phyloP scores from a whole-genome alignment of 2,888 invertebrate species.

The Sphaerophoria rueppellii region DNA sequence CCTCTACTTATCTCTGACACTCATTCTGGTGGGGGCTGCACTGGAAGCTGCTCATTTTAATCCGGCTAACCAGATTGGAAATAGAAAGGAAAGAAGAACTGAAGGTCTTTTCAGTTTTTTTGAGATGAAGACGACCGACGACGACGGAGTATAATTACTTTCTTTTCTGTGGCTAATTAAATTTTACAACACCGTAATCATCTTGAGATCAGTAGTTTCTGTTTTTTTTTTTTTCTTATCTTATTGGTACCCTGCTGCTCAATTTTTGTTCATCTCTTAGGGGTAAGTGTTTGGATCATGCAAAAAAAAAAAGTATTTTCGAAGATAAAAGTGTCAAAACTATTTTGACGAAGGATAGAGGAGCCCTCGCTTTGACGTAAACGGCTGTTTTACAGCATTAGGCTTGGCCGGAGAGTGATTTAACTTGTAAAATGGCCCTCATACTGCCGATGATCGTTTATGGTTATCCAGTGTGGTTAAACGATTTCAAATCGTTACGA shows the following conservation, averaged over 20 bases:
- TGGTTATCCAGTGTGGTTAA: too few species aligned
- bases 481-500: too few species aligned
- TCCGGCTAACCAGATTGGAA: constrained; percentile 13
- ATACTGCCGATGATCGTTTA: too few species aligned
- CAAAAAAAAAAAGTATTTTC: too few species aligned
- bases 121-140: not conserved
- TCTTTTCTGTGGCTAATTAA: constrained; percentile 69
- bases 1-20: constrained; percentile 21
- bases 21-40: not conserved
- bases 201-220: constrained; percentile 57
- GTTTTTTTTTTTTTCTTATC: constrained; percentile 10
- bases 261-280: not conserved
- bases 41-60: constrained; percentile 3
- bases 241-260: too few species aligned
- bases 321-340: too few species aligned
- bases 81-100: constrained; percentile 9
- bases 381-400: too few species aligned
- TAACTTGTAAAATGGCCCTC: too few species aligned
- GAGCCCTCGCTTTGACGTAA: too few species aligned
- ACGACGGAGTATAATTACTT: constrained; percentile 55
- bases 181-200: constrained; percentile 68
- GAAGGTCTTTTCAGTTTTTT: not conserved
- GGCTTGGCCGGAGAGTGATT: too few species aligned
- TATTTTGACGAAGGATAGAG: too few species aligned
- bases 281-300: not conserved